Base-by-base conservation (phyloP, 2,797 vertebrate genomes). In the Sternarchorhynchus goeldii region DNA sequence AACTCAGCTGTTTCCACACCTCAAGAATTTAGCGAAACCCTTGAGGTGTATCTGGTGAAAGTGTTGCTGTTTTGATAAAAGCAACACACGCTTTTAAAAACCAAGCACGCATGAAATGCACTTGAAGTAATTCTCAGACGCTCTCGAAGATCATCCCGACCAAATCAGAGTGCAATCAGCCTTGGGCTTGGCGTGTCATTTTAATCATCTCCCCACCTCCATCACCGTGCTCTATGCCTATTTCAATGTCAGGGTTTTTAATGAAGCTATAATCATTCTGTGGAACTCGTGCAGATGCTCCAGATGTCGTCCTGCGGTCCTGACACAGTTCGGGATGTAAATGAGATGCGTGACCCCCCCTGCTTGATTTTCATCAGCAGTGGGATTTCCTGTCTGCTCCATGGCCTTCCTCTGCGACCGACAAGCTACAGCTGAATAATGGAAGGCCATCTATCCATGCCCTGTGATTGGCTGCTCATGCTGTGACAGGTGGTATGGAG, bases 361-460 rank as follows among this genome's bases (percentile, higher is more conserved):
- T 70, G 32, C 77, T 55, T 79, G 55, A 55, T 76, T 79, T 77
- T 84, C 74, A 77, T 84, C 74, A 63, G 45, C 53, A 62, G 53
- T 73, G 73, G 79, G 79, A 84, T 56, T 79, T 71, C 86, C 76
- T 81, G 67, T 81, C 57, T 74, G 81, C 77, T 86, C 73, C 79
- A n/a, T 75, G 78, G 62, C 72, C 62, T 76, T 55, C 32, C 41
- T 55, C 71, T 32, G 21, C 69, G 39, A 34, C 59, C 70, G 70
- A 63, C 66, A 82, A 83, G 83, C 79, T 86, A 66, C 74, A 78
- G 74, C 73, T 87, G 73, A 89, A 90, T 88, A 85, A 83, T 86
- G 56, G 45, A 88, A 82, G 63, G 66, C 16, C 36, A n/a, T 72
- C 57, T 59, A 70, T 86, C 72, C 59, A 31, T 80, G 79, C 63